Base-by-base conservation (phyloP, 2,113 vertebrate species). In the Ciconia stormi region DNA sequence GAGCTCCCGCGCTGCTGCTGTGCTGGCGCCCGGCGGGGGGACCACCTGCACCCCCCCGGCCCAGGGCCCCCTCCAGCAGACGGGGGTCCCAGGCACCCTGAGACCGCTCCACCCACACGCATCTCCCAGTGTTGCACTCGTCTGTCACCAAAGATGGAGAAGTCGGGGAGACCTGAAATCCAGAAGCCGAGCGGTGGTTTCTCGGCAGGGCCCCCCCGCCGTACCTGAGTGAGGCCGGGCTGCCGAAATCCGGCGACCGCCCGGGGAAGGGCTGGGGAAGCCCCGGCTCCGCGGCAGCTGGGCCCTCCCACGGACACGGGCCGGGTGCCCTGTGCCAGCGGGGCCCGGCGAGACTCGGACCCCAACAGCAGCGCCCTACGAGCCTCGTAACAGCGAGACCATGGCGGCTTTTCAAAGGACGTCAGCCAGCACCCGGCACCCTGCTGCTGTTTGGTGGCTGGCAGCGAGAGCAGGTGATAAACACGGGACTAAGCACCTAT, bases 261-360 rank as follows among this genome's bases (percentile, higher is more conserved):
- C 14, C 40, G 2, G 23, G 71, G 30, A n/a, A 56, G 71, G 40
- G 38, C 52, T 21, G 30, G 22, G 40, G 25, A 47, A 46, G 16
- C 20, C 50, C 8, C 8, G 6, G 61, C 47, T 30, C 47, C 6
- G 10, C 17, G 1, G 77, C n/a, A 32, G 30, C 53, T 15, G 40
- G 18, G 30, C 30, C 20, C 16, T 6, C 16, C 38, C 52, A 18
- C 2, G 13, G 40, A 3, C 5, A 0, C 2, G 23, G 6, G 23
- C 16, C 1, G 9, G 66, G 34, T 1, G 1, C 46, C 66, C 53
- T 8, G 40, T 30, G 13, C 72, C 40, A 27, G 40, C 17, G 2
- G n/a, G 19, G 16, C 36, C 46, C 9, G 3, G 21, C 2, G 2
- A 25, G 27, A 6, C 15, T 13, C 20, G 5, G 27, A 21, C 32